Conservation (phyloP, 2,113 vertebrate species). For the Noturus placidus region DNA sequence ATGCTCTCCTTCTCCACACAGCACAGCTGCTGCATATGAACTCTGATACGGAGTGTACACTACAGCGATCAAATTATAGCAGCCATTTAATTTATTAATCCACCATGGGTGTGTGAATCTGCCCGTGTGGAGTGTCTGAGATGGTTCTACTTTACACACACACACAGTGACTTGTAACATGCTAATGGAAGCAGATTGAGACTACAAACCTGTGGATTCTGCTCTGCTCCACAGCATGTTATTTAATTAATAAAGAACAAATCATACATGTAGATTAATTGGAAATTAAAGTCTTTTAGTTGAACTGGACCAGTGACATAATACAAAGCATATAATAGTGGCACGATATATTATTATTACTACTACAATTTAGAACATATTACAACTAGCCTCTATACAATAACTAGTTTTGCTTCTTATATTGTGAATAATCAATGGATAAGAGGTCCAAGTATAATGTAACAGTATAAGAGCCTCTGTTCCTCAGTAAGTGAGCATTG, state of each 20-base stretch:
- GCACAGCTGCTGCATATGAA: slow-evolving; percentile 49
- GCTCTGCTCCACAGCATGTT: not conserved
- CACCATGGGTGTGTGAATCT: slow-evolving; percentile 12
- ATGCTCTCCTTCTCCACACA: slow-evolving; percentile 34
- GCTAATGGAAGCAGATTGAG: slow-evolving; percentile 20
- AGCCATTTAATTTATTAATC: slow-evolving; percentile 51
- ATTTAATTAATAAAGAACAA: not conserved
- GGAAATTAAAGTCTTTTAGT: not conserved
- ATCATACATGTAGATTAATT: not conserved
- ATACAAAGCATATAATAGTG: not conserved
- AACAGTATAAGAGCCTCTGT: slow-evolving; percentile 5
- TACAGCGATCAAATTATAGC: slow-evolving; percentile 32
- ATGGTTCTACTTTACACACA: slow-evolving; percentile 31
- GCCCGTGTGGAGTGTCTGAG: slow-evolving; percentile 21
- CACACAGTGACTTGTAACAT: not conserved
- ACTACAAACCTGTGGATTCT: not conserved
- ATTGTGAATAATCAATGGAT: not conserved
- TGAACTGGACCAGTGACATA: not conserved
- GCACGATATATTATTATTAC: not conserved
- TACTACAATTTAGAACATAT: not conserved
- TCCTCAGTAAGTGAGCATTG: slow-evolving; percentile 9
- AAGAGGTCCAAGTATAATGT: not conserved
- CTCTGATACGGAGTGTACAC: slow-evolving; percentile 44
- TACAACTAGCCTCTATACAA: not conserved
- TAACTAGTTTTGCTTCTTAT: not conserved